A percentile compares a stretch with the other conserved stretches of the same genome.
Evolutionary conservation across 1,140 invertebrate species (phyloP).

Genomic region (Papilio xuthus): DNA sequence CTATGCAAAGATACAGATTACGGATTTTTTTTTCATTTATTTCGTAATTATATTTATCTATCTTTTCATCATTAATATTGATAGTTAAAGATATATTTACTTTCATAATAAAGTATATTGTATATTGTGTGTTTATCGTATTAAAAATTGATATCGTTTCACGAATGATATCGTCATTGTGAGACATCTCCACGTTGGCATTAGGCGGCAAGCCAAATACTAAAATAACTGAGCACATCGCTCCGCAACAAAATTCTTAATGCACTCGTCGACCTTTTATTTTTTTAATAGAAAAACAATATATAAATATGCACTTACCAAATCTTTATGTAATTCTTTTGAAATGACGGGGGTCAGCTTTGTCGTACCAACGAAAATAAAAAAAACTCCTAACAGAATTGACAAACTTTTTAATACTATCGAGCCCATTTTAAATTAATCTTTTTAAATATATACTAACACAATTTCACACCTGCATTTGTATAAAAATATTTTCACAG

Average conservation of each 20-base stretch:
- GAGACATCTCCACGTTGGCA: slow-evolving; percentile 65
- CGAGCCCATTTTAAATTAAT: slow-evolving; percentile 81
- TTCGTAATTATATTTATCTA: not conserved
- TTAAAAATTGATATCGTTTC: slow-evolving; percentile 15
- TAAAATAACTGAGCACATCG: slow-evolving; percentile 78
- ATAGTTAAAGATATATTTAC: not conserved
- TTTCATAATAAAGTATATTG: not conserved
- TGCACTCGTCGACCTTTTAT: slow-evolving; percentile 70
- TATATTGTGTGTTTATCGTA: not conserved
- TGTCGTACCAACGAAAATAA: slow-evolving; percentile 96
- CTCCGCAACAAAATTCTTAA: slow-evolving; percentile 71
- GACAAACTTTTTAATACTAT: slow-evolving; percentile 95
- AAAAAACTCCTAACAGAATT: slow-evolving; percentile 95
- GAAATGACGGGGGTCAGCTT: slow-evolving; percentile 96
- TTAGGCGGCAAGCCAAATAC: slow-evolving; percentile 83
- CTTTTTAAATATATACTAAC: slow-evolving; percentile 42
- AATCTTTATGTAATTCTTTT: slow-evolving; percentile 97
- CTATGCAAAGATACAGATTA: not conserved
- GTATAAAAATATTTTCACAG: slow-evolving; percentile 6
- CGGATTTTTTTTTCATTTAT: not conserved
- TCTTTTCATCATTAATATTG: not conserved
- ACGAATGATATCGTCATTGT: slow-evolving; percentile 55
- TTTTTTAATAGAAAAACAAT: slow-evolving; percentile 44
- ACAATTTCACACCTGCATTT: slow-evolving; percentile 36
- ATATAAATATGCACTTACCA: slow-evolving; percentile 85